Evolutionary conservation across 2,888 invertebrate genomes (phyloP), one percentile per base, ranked within the genome.

Genomic region (Choristoneura rosaceana): DNA sequence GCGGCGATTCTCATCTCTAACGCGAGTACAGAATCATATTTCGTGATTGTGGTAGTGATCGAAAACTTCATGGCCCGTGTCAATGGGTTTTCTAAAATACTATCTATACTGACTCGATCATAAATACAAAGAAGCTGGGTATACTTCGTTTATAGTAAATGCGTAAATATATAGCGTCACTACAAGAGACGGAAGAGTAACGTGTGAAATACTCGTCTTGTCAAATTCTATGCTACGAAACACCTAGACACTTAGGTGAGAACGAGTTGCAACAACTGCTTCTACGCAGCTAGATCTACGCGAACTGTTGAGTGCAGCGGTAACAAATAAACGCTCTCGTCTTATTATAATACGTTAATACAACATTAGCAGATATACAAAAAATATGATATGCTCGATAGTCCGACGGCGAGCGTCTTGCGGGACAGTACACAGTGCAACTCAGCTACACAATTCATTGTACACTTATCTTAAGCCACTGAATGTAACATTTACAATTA

Each of bases 251-350:
- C 82, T 81, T 87, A 91, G 80, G 88, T 87, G 90, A 81, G 79
- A 85, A 87, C 84, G 82, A 77, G 80, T 85, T 81, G 83, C 81
- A 81, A 83, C 83, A 78, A 82, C 86, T 83, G 87, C 80, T 76
- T 82, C 90, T 91, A 91, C 87, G 85, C 83, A 84, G 84, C 91
- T 91, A 92, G 81, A 82, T 86, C 90, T 90, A 90, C 87, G 84
- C 86, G 86, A 71, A 87, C 84, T 84, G 86, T 84, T 83, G 79
- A 80, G 91, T 90, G 91, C 91, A 84, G 83, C 80, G 87, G 90
- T 86, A 86, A 88, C 85, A 83, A 85, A 87, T 79, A 79, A 83
- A 84, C 79, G 77, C 78, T 75, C 76, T 80, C 61, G 25, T 74
- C 81, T 80, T 82, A 81, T 83, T 80, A 83, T 80, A 80, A 80